Percentiles rank a stretch among this genome's conserved stretches.
These are phyloP conservation scores for Teleogryllus occipitalis DNA, from an alignment of 1,140 invertebrate species.

Conservation along the genomic window DNA sequence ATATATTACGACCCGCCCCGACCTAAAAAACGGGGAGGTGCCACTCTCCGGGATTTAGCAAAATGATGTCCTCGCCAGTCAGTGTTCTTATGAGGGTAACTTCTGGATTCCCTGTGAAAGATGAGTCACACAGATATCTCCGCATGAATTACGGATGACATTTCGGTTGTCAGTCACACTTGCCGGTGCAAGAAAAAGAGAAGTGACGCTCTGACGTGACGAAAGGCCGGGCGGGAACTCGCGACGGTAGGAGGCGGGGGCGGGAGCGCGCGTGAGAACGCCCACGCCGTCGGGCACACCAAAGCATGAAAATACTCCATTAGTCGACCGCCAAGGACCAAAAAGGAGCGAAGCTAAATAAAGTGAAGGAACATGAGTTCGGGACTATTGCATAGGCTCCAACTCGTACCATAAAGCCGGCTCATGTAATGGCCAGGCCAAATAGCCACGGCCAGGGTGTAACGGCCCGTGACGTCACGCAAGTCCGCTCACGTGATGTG, in stretches of 20 bases:
- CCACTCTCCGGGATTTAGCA: background rate
- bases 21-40: background rate
- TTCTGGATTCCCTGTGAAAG: background rate
- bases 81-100: background rate
- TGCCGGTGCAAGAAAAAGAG: background rate
- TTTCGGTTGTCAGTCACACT: background rate
- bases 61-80: background rate
- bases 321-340: too few species aligned
- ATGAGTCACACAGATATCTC: background rate
- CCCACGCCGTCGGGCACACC: too few species aligned
- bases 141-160: background rate
- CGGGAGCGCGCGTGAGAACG: too few species aligned
- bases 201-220: background rate
- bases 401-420: background rate
- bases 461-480: slow-evolving; percentile 20
- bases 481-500: slow-evolving; percentile 15
- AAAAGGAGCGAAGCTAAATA: too few species aligned
- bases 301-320: too few species aligned
- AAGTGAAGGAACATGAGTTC: background rate
- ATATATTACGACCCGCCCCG: background rate
- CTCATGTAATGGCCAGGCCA: slow-evolving; percentile 2
- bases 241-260: too few species aligned
- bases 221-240: too few species aligned
- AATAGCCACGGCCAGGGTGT: slow-evolving; percentile 8
- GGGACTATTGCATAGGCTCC: background rate